These are phyloP conservation scores for Enhydra lutris DNA, from an alignment of 2,113 vertebrate species.

Conservation along the genomic window DNA sequence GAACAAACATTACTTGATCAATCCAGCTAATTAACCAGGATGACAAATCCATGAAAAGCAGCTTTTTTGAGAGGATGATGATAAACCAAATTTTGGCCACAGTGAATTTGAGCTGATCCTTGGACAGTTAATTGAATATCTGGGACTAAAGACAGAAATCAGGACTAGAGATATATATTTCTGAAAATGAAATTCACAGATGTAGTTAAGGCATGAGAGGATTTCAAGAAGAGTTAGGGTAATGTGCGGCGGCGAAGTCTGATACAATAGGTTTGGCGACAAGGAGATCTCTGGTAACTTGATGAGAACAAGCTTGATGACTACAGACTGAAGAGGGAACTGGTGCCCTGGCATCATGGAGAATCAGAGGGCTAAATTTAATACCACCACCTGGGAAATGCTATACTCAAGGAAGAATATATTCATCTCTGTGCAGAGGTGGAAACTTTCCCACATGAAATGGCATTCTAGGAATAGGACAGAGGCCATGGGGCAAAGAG, in stretches of 20 bases:
- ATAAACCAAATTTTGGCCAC: neutral
- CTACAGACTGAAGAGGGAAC: neutral
- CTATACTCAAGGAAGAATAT: neutral
- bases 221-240: neutral
- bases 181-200: slow-evolving; percentile 8
- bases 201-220: neutral
- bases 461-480: neutral
- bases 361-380: neutral
- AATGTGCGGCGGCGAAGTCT: neutral
- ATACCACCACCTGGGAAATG: neutral
- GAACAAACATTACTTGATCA: slow-evolving; percentile 16
- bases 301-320: neutral
- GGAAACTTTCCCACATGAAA: neutral
- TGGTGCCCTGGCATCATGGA: neutral
- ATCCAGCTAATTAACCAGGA: slow-evolving; percentile 16
- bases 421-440: neutral
- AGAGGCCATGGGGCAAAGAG: neutral
- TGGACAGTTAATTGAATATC: neutral
- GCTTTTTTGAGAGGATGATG: neutral
- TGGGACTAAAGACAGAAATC: neutral
- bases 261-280: neutral
- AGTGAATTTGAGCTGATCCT: neutral
- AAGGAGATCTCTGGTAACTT: neutral
- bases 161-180: neutral
- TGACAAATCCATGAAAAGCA: neutral